Base-by-base conservation (phyloP, 30 jellyfish, hydroid and myxozoan species). In the Morbakka virulenta region DNA sequence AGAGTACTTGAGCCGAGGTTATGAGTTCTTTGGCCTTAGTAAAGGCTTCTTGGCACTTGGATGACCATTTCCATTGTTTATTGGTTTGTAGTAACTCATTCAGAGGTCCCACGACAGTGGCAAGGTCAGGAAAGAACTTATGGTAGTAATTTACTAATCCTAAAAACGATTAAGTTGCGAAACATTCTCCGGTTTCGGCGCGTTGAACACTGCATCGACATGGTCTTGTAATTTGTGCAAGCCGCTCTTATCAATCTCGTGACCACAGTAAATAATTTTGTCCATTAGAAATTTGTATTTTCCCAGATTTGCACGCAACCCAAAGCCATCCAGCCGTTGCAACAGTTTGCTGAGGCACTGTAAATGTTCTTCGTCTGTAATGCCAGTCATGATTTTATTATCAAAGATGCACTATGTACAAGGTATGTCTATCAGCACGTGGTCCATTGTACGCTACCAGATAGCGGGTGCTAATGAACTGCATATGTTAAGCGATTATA, bases 391-490 rank as follows among this genome's bases (percentile, higher is more conserved):
- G 29, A 76, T 65, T 4, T 57, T 76, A 32, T 76, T 83, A 33
- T 76, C 85, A 14, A 80, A 62, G 47, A 77, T 3, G 4, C 67
- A 67, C 22, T 33, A 48, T 0, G 67, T 35, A 20, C 36, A 49
- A 31, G 87, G 78, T n/a, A 80, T 66, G 2, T 80, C 62, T 33
- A 64, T 51, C 36, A 80, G 4, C 81, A 61, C 21, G 6, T 80
- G 77, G 47, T 80, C 91, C 30, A 67, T 80, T 33, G 63, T 50
- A 72, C 79, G 48, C 31, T 79, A 86, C 50, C 35, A 79, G 28
- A 79, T 79, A 34, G 86, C 89, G 28, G 80, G 41, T 4, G 89
- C 89, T 41, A 66, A 64, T 79, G 86, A 23, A 79, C 87, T 49
- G 86, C 89, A 41, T 64, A 79, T 28, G 66, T 78, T 27, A 79